Evolutionary conservation across 2,113 vertebrate genomes (phyloP).

Genomic region (Callospermophilus lateralis): DNA sequence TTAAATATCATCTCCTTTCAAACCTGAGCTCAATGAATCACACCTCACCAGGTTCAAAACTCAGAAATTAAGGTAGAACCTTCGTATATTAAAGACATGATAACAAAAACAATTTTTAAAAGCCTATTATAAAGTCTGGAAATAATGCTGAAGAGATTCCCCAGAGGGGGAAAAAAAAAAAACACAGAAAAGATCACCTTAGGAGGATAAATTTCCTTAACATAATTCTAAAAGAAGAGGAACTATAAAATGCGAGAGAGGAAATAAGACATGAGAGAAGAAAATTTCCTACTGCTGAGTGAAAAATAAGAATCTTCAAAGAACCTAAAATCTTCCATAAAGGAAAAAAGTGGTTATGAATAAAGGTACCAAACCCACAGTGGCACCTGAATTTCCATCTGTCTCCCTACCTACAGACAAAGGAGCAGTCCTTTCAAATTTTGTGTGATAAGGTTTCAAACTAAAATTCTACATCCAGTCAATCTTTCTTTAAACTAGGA

Average conservation of each 20-base stretch:
- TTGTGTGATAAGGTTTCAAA: not conserved
- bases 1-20: conserved; percentile 33
- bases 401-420: not conserved
- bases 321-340: not conserved
- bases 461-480: not conserved
- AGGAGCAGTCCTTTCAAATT: not conserved
- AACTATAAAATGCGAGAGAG: not conserved
- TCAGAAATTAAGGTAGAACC: not conserved
- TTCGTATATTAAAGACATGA: not conserved
- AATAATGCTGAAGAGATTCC: not conserved
- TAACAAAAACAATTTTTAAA: not conserved
- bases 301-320: not conserved
- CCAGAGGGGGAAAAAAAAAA: not conserved
- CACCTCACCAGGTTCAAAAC: not conserved
- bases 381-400: not conserved
- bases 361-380: not conserved
- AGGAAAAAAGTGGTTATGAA: not conserved
- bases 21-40: not conserved
- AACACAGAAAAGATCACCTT: not conserved
- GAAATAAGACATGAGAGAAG: not conserved
- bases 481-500: not conserved
- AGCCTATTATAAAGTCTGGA: not conserved
- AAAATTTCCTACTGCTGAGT: not conserved
- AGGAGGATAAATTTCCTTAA: not conserved
- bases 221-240: not conserved